These are phyloP conservation scores for Trypoxylon attenuatum DNA, from an alignment of 2,888 invertebrate genomes.

Conservation along the genomic window DNA sequence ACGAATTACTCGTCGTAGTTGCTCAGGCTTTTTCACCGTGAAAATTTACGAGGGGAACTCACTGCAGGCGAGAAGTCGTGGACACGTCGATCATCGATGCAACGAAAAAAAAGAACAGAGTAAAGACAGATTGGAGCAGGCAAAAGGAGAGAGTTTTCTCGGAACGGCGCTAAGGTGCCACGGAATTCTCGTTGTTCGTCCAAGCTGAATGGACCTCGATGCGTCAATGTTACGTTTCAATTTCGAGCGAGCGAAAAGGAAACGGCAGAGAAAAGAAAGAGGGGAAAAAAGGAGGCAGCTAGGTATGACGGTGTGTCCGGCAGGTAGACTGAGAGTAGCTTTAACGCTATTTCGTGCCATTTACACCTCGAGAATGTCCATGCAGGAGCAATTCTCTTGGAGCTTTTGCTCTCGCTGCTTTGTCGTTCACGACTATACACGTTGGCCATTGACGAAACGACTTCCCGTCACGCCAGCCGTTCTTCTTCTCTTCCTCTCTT, in stretches of 20 bases:
- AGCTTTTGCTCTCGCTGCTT: slow-evolving; percentile 20
- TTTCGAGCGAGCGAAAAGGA: slow-evolving; percentile 13
- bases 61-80: slow-evolving; percentile 2
- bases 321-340: slow-evolving; percentile 49
- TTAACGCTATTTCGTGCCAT: slow-evolving; percentile 52
- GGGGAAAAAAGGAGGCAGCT: not conserved
- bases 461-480: slow-evolving; percentile 65
- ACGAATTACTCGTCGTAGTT: not conserved
- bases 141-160: slow-evolving; percentile 7
- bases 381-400: slow-evolving; percentile 20
- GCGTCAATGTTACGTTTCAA: slow-evolving; percentile 62
- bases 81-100: too few species aligned
- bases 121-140: slow-evolving; percentile 5
- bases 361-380: slow-evolving; percentile 50
- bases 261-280: not conserved
- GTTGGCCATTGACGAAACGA: slow-evolving; percentile 60
- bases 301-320: slow-evolving; percentile 40
- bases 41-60: slow-evolving; percentile 7
- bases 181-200: slow-evolving; percentile 3
- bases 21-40: slow-evolving; percentile 1
- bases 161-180: slow-evolving; percentile 33
- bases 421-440: slow-evolving; percentile 37
- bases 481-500: slow-evolving; percentile 17
- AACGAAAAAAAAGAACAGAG: slow-evolving; percentile 27
- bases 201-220: slow-evolving; percentile 44